Evolutionary conservation across 2,113 vertebrate genomes (phyloP).

Genomic region (Notiomystis cincta): DNA sequence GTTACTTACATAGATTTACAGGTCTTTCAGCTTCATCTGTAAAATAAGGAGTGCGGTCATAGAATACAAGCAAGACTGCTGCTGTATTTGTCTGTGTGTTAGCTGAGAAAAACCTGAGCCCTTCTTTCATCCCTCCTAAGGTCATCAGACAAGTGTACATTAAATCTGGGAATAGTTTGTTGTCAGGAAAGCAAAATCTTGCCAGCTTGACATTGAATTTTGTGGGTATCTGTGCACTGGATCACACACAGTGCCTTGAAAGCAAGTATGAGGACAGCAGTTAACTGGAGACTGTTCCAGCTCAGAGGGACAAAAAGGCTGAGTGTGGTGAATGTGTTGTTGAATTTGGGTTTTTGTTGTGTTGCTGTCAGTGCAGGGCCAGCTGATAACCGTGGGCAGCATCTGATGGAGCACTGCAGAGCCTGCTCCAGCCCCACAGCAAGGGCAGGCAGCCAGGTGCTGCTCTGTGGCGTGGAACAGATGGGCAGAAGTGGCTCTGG

Average conservation of each 20-base stretch:
- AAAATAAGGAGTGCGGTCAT: background rate
- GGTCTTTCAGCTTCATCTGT: background rate
- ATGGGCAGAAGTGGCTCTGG: background rate
- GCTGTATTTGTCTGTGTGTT: background rate
- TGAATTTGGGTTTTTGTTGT: background rate
- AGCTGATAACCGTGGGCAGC: background rate
- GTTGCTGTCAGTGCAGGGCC: background rate
- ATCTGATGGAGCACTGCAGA: background rate
- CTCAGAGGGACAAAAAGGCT: background rate
- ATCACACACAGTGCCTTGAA: background rate
- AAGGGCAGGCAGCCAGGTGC: background rate
- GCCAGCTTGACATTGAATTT: background rate
- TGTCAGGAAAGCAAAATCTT: background rate
- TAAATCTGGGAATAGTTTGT: background rate
- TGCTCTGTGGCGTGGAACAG: background rate
- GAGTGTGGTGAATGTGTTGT: too few species aligned
- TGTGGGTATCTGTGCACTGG: background rate
- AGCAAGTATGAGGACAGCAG: background rate
- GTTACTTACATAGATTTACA: background rate
- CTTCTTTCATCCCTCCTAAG: background rate
- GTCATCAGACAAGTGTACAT: background rate
- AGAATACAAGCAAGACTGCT: background rate
- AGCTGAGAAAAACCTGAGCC: background rate
- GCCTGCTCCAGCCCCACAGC: background rate
- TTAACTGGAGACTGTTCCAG: background rate